Evolutionary conservation across 2,888 invertebrate genomes (phyloP), one percentile per base, ranked within the genome.

Genomic region (Scaptomyza cyrtandrae): DNA sequence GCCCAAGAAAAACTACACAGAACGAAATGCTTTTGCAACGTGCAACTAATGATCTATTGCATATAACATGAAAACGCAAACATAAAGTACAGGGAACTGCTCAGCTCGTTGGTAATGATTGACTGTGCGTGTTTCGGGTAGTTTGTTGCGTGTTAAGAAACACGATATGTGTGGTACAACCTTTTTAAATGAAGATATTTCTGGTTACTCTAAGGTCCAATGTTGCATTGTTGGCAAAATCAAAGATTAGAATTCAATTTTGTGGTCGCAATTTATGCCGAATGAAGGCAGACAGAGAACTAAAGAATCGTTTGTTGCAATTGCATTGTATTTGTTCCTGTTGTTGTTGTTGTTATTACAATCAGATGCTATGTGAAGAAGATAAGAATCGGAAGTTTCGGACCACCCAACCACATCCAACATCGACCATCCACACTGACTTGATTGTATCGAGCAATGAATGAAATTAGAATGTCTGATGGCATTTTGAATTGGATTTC

Each of bases 391-490:
- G 59, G 41, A 39, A 53, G 44, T 73, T 64, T 74, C 52, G 65
- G 67, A 66, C 52, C 27, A 13, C 27, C n/a, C 35, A 63, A 62
- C 52, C 27, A 10, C 27, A n/a, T 29, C 14, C n/a, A 35, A 6
- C 29, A 29, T 29, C 6, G 4, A 24, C 35, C 41, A 24, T 31
- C 45, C 39, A 24, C 9, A 55, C 37, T 45, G 48, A 55, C 35
- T 74, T 84, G 80, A 85, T 84, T 80, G 85, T 84, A 84, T 87
- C 87, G 85, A 85, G 87, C 85, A 84, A 87, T 82, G 82, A 80
- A 85, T 85, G 87, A 84, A 84, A 84, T 87, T 87, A 84, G 84
- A 84, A 84, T 84, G 87, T 85, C 87, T 84, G 87, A 87, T 87
- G 85, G 82, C 80, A 84, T 78, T 84, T 85, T 81, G 83, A 86